Conservation (phyloP, 2,113 vertebrate species). For the Protomyctophum bolini region DNA sequence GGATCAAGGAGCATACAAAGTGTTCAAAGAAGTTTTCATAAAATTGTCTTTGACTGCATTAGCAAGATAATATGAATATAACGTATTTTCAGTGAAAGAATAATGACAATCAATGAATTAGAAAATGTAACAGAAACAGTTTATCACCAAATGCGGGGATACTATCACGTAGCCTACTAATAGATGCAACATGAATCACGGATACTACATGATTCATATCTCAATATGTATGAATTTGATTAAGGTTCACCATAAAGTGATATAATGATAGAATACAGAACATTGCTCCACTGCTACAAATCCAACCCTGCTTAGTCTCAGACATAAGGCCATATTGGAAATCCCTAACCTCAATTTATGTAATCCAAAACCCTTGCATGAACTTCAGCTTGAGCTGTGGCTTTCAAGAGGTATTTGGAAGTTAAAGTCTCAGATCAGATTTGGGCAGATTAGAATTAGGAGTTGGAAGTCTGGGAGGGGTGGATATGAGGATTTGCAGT, state of each 20-base stretch:
- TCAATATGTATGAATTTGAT: too few species aligned
- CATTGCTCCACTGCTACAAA: constrained; percentile 21
- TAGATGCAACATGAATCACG: too few species aligned
- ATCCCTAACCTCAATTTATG: constrained; percentile 74
- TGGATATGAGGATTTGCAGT: constrained; percentile 76
- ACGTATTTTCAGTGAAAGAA: neutral
- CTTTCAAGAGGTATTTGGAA: constrained; percentile 82
- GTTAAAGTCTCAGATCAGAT: constrained; percentile 83
- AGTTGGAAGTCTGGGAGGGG: constrained; percentile 73
- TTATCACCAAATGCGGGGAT: too few species aligned
- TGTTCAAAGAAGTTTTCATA: constrained; percentile 45
- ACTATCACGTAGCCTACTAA: too few species aligned
- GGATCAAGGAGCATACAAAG: constrained; percentile 40
- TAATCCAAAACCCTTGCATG: constrained; percentile 75
- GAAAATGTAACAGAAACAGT: too few species aligned
- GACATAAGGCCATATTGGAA: constrained; percentile 66
- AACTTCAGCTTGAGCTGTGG: constrained; percentile 72
- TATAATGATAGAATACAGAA: constrained; percentile 24
- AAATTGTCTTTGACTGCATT: constrained; percentile 6
- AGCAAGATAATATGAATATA: constrained; percentile 7
- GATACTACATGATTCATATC: too few species aligned
- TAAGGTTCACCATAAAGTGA: neutral
- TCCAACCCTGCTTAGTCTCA: constrained; percentile 47
- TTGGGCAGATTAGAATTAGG: constrained; percentile 81
- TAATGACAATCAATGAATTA: too few species aligned